These are phyloP conservation scores for Campylorhamphus procurvoides DNA, from an alignment of 2,113 vertebrate genomes.

Conservation along the genomic window DNA sequence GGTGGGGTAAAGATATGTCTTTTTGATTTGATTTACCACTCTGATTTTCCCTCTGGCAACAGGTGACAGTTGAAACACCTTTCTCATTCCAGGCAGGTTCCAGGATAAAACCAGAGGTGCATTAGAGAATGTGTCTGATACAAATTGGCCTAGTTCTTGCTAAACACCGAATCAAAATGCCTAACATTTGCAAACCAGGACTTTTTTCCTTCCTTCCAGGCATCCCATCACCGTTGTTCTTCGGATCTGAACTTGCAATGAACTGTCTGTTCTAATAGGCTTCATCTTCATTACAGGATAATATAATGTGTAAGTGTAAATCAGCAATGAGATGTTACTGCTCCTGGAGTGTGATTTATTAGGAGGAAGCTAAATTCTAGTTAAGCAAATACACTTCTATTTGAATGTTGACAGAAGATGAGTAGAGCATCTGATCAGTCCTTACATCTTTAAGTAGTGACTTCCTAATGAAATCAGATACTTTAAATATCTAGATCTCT, in stretches of 20 bases:
- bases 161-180: neutral
- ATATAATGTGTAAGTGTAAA: constrained; percentile 40
- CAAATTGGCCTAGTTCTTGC: neutral
- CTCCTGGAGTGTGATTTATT: constrained; percentile 54
- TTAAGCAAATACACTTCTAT: constrained; percentile 44
- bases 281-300: constrained; percentile 54
- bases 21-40: neutral
- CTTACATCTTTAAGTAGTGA: constrained; percentile 40
- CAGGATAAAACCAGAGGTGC: neutral
- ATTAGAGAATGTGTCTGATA: neutral
- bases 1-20: neutral
- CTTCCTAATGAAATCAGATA: constrained; percentile 36
- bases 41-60: neutral
- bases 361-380: constrained; percentile 22
- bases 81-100: neutral
- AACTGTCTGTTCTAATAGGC: constrained; percentile 49
- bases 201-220: neutral
- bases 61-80: neutral
- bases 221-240: neutral
- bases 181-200: neutral
- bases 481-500: constrained; percentile 46
- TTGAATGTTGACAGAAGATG: constrained; percentile 41
- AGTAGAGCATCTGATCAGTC: constrained; percentile 19
- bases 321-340: constrained; percentile 31
- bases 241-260: constrained; percentile 11